Evolutionary conservation across 2,797 vertebrate species (phyloP).

Genomic region (Sebastes aleutianus): DNA sequence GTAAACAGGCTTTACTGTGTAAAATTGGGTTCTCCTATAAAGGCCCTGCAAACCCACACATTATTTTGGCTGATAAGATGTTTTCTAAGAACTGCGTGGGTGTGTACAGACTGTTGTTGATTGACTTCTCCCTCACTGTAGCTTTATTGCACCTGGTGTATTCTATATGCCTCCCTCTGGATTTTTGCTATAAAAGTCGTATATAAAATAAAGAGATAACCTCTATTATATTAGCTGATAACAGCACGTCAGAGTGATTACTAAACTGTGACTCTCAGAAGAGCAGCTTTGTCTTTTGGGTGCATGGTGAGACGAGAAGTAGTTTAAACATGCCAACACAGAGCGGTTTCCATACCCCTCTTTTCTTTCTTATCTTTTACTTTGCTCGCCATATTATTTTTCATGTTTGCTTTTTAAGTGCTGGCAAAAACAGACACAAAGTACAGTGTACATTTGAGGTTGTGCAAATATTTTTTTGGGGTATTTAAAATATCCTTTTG

Average conservation of each 20-base stretch:
- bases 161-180: background rate
- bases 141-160: background rate
- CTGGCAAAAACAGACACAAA: background rate
- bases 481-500: background rate
- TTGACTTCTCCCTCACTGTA: background rate
- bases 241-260: background rate
- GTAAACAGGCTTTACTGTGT: background rate
- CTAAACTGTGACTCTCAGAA: background rate
- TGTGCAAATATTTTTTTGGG: background rate
- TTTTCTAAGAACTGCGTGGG: background rate
- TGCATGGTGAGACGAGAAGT: background rate
- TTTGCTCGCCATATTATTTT: background rate
- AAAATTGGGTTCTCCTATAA: background rate
- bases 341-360: background rate
- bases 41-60: background rate
- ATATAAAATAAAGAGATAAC: background rate
- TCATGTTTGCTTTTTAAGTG: background rate
- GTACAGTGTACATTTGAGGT: background rate
- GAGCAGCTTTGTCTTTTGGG: background rate
- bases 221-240: background rate
- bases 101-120: background rate
- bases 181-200: background rate
- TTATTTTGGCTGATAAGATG: background rate
- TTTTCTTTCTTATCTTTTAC: background rate
- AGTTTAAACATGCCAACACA: background rate